Conservation (phyloP, 2,797 vertebrate species). For the Galagoides demidoff region DNA sequence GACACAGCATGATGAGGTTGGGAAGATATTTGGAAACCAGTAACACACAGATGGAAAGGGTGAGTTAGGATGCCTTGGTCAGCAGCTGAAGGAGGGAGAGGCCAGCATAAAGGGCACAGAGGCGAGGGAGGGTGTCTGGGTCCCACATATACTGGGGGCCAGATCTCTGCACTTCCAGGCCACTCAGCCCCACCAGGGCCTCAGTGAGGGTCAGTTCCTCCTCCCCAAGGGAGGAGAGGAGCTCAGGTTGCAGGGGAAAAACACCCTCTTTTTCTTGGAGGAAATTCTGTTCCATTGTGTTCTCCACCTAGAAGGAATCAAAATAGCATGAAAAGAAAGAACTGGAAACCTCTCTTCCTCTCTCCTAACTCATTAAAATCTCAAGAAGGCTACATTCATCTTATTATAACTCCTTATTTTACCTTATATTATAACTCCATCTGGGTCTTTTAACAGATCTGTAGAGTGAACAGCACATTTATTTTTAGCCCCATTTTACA, state of each 20-base stretch:
- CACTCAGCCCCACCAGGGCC: slow-evolving; percentile 77
- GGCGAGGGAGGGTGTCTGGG: background rate
- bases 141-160: slow-evolving; percentile 65
- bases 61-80: slow-evolving; percentile 58
- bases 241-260: background rate
- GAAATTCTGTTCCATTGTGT: slow-evolving; percentile 68
- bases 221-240: slow-evolving; percentile 64
- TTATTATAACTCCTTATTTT: background rate
- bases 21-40: background rate
- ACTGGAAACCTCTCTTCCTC: background rate
- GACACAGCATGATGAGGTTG: background rate
- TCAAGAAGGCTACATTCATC: background rate
- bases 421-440: background rate
- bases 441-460: background rate
- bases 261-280: background rate
- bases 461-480: background rate
- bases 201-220: slow-evolving; percentile 74
- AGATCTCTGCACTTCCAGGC: slow-evolving; percentile 73
- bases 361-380: background rate
- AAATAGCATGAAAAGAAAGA: slow-evolving; percentile 15
- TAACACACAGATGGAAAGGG: background rate
- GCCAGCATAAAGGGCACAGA: slow-evolving; percentile 77
- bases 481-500: background rate
- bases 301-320: slow-evolving; percentile 77
- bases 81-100: slow-evolving; percentile 75